Conservation (phyloP, 2,113 vertebrate genomes). For the Paratilapia polleni region DNA sequence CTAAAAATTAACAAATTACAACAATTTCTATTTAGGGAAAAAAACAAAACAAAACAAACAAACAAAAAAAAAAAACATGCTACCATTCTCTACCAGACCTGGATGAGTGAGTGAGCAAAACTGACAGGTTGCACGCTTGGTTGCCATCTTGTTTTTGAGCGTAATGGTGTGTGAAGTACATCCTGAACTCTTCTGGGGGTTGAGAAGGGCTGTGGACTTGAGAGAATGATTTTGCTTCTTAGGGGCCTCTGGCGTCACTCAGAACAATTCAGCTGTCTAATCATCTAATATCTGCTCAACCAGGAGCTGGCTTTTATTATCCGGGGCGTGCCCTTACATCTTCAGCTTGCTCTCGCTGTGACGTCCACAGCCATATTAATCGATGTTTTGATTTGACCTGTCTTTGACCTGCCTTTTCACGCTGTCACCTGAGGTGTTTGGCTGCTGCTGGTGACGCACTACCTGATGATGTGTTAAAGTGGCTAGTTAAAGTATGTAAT, state of each 20-base stretch:
- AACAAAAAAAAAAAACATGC: neutral
- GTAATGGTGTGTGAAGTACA: constrained; percentile 75
- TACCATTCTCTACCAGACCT: constrained; percentile 13
- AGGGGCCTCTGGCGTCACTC: constrained; percentile 48
- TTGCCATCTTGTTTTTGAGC: constrained; percentile 66
- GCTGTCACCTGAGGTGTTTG: neutral
- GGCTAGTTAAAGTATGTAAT: constrained; percentile 10
- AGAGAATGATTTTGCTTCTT: constrained; percentile 47
- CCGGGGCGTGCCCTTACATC: neutral
- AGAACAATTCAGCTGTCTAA: constrained; percentile 52
- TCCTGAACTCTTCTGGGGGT: constrained; percentile 56
- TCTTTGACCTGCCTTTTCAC: neutral
- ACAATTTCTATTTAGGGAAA: neutral
- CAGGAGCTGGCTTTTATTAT: constrained; percentile 34
- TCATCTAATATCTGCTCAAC: constrained; percentile 43
- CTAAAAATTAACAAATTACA: constrained; percentile 12
- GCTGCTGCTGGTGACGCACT: neutral
- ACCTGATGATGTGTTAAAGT: constrained; percentile 20
- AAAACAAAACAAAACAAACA: neutral
- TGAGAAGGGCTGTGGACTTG: constrained; percentile 46
- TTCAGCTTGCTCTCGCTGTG: neutral
- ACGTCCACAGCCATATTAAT: constrained; percentile 4
- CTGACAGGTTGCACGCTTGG: constrained; percentile 68
- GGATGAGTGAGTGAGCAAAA: constrained; percentile 47
- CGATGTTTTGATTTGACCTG: constrained; percentile 42